These are phyloP conservation scores for Dynastes tityus DNA, from an alignment of 2,888 invertebrate species.

Conservation along the genomic window DNA sequence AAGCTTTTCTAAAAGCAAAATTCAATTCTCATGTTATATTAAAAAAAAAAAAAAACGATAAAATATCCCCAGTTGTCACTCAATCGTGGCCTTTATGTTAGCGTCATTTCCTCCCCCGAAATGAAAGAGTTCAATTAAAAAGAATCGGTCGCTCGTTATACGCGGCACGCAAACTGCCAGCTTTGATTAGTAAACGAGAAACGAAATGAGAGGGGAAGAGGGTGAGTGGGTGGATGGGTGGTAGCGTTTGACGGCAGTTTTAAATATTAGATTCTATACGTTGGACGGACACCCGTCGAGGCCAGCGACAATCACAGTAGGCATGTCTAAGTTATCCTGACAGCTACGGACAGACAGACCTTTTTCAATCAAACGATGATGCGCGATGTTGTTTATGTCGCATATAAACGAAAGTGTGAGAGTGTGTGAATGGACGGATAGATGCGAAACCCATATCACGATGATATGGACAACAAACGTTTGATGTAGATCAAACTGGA, in stretches of 20 bases:
- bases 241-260: neutral
- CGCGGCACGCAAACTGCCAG: conserved; percentile 1
- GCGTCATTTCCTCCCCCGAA: neutral
- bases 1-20: too few relatives aligned
- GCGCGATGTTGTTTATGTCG: neutral
- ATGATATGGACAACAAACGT: neutral
- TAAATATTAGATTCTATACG: conserved; percentile 6
- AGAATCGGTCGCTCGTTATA: neutral
- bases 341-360: neutral
- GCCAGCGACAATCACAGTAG: neutral
- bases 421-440: too few relatives aligned
- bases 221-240: neutral
- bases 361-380: conserved; percentile 13
- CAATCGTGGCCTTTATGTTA: neutral
- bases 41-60: too few relatives aligned
- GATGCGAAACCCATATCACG: neutral
- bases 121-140: conserved; percentile 15
- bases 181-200: conserved; percentile 3
- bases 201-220: too few relatives aligned
- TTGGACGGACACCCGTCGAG: neutral
- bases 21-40: too few relatives aligned
- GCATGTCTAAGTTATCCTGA: conserved; percentile 3
- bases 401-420: neutral
- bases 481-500: neutral
- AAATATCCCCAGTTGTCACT: too few relatives aligned